Conservation (phyloP, 1,140 invertebrate species). For the Diorhabda carinulata region DNA sequence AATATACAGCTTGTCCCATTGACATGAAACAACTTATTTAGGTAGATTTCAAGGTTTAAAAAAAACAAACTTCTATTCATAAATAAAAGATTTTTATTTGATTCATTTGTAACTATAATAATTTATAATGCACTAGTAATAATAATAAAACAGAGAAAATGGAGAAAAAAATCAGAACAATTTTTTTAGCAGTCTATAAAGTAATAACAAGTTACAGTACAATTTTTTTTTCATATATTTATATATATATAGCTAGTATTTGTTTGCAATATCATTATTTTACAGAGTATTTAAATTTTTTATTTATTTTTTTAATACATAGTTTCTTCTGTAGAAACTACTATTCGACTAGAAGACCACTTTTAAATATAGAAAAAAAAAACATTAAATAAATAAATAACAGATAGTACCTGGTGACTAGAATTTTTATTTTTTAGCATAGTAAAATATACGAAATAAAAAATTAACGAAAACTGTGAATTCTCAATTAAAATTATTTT, state of each 20-base stretch:
- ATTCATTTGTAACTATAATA: conserved; percentile 40
- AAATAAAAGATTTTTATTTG: conserved; percentile 23
- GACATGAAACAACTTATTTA: background rate
- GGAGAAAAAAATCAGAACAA: conserved; percentile 36
- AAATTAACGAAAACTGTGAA: background rate
- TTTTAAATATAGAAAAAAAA: conserved; percentile 37
- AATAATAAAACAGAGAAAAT: conserved; percentile 34
- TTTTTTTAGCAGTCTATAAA: conserved; percentile 37
- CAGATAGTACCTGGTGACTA: conserved; percentile 36
- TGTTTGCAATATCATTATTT: conserved; percentile 29
- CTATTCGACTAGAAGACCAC: conserved; percentile 33
- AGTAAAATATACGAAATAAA: conserved; percentile 11
- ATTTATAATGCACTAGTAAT: conserved; percentile 41
- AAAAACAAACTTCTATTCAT: background rate
- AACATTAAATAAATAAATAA: conserved; percentile 36
- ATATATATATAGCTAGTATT: conserved; percentile 23
- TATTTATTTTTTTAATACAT: conserved; percentile 24
- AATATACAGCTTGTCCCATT: too few species aligned
- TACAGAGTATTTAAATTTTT: conserved; percentile 24
- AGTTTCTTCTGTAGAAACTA: conserved; percentile 21
- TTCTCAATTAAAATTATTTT: too few species aligned
- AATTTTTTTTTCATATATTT: conserved; percentile 23
- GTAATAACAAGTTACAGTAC: conserved; percentile 29
- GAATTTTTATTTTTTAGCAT: conserved; percentile 26
- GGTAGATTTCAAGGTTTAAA: too few species aligned